Conservation (phyloP, 1,140 invertebrate species). For the Spodoptera litura region DNA sequence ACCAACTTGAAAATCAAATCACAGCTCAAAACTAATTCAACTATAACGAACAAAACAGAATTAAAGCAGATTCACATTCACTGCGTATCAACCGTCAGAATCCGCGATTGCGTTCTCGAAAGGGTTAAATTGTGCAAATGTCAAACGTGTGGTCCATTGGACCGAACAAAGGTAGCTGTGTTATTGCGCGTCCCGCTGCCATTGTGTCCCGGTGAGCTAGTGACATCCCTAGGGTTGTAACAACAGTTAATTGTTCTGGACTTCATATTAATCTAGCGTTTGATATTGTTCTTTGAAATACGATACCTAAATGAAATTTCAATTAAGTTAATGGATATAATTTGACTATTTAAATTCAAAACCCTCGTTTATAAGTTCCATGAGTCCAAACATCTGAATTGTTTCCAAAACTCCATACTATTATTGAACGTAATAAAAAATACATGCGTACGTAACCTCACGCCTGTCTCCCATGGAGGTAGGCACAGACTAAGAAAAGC, state of each 20-base stretch:
- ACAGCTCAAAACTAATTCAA: too few species aligned
- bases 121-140: slow-evolving; percentile 54
- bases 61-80: not conserved
- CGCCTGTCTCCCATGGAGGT: too few species aligned
- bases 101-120: slow-evolving; percentile 30
- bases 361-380: too few species aligned
- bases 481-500: too few species aligned
- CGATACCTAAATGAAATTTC: not conserved
- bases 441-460: too few species aligned
- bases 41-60: not conserved
- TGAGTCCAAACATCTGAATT: too few species aligned
- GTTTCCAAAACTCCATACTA: too few species aligned
- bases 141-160: slow-evolving; percentile 49
- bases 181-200: slow-evolving; percentile 52
- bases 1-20: too few species aligned
- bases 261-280: not conserved
- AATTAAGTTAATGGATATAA: too few species aligned
- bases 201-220: slow-evolving; percentile 47
- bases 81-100: slow-evolving; percentile 16
- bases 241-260: not conserved
- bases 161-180: slow-evolving; percentile 54
- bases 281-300: not conserved
- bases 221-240: slow-evolving; percentile 1
- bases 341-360: too few species aligned
- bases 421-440: too few species aligned